A percentile compares a stretch with the other conserved stretches of the same genome.
These are phyloP conservation scores for Drosophila longiperda DNA, from an alignment of 2,888 invertebrate species.

Conservation along the genomic window DNA sequence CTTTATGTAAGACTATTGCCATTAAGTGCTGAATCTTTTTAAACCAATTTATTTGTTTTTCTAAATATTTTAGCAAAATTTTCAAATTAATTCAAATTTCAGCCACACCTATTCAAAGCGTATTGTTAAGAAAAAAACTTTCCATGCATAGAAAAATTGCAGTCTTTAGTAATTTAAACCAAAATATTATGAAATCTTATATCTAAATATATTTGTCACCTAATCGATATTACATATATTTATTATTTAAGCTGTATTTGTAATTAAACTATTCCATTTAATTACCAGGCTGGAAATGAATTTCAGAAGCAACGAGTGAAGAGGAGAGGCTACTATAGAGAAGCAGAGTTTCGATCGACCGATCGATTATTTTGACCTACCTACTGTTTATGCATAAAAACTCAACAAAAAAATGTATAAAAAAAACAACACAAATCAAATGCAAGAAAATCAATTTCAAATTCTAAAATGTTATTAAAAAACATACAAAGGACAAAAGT, in stretches of 20 bases:
- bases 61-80: not conserved
- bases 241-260: not conserved
- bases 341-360: constrained; percentile 43
- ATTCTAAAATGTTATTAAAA: constrained; percentile 31
- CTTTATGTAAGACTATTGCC: constrained; percentile 27
- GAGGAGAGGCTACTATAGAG: constrained; percentile 47
- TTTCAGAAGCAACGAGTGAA: not conserved
- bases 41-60: not conserved
- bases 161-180: no score
- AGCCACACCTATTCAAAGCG: not conserved
- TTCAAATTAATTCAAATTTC: no score
- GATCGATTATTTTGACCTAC: constrained; percentile 58
- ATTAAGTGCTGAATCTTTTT: not conserved
- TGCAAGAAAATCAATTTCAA: constrained; percentile 49
- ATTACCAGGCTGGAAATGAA: constrained; percentile 35
- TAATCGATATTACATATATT: no score
- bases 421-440: constrained; percentile 42
- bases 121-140: not conserved
- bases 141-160: not conserved
- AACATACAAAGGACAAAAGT: constrained; percentile 33
- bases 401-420: not conserved
- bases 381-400: constrained; percentile 55
- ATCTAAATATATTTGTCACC: no score
- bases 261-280: constrained; percentile 4
- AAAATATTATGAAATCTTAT: no score